A percentile compares a stretch with the other conserved stretches of the same genome.
Evolutionary conservation across 1,140 invertebrate species (phyloP).

Genomic region (Drosophila virilis): DNA sequence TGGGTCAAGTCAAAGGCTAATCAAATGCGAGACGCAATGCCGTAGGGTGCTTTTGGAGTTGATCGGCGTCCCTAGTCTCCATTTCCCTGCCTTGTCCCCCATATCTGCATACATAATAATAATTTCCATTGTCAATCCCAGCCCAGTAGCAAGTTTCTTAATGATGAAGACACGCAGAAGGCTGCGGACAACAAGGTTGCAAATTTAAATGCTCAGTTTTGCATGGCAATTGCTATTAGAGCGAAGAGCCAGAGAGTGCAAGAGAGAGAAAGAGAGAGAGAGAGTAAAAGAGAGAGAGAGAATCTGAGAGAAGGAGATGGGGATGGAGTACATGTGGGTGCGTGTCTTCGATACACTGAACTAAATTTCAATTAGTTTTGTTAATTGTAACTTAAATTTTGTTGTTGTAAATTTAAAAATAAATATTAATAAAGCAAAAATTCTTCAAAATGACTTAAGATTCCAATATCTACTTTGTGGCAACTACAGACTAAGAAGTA

Average conservation of each 20-base stretch:
- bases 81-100: not conserved
- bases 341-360: not conserved
- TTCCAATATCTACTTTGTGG: too few relatives aligned
- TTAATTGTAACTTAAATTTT: too few relatives aligned
- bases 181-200: conserved; percentile 27
- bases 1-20: conserved; percentile 12
- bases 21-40: conserved; percentile 1
- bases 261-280: not conserved
- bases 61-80: not conserved
- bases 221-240: conserved; percentile 29
- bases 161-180: conserved; percentile 28
- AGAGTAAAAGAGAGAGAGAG: not conserved
- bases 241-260: not conserved
- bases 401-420: too few relatives aligned
- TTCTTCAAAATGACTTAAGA: too few relatives aligned
- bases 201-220: conserved; percentile 47
- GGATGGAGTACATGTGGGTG: not conserved
- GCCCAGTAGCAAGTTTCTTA: not conserved
- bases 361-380: not conserved
- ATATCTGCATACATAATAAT: not conserved
- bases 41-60: not conserved
- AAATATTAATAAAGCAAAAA: too few relatives aligned
- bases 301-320: not conserved
- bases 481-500: too few relatives aligned
- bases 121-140: conserved; percentile 11